Percentiles rank a stretch among this genome's conserved stretches.
Conservation (phyloP, 2,113 vertebrate species). For the Tragelaphus strepsiceros region DNA sequence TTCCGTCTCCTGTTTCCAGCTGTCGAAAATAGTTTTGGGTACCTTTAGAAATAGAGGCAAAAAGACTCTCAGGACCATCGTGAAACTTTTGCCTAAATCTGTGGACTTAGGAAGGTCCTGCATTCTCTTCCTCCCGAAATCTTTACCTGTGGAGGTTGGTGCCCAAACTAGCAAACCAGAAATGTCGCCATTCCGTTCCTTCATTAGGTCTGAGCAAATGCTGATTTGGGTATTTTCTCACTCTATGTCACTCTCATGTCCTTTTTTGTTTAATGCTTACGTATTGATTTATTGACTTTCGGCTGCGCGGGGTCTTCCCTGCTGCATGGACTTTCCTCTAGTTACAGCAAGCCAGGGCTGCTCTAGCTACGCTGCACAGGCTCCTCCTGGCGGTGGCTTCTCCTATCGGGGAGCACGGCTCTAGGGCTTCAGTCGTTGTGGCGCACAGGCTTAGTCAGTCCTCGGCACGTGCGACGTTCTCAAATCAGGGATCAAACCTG, state of each 20-base stretch:
- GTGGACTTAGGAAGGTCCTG: not conserved
- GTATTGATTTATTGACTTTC: not conserved
- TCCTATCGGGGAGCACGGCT: accelerated
- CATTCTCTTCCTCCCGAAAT: not conserved
- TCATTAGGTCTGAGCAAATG: not conserved
- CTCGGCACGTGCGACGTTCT: accelerated
- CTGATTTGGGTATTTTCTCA: not conserved
- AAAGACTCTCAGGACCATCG: not conserved
- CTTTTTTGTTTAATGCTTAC: not conserved
- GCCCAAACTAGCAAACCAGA: not conserved
- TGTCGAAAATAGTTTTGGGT: not conserved
- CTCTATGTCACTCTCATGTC: not conserved
- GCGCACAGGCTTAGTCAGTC: not conserved
- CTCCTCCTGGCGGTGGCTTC: not conserved
- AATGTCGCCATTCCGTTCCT: not conserved
- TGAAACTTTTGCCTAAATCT: not conserved
- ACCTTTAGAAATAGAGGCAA: not conserved
- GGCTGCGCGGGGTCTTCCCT: not conserved
- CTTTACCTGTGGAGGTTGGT: not conserved
- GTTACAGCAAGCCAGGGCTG: not conserved
- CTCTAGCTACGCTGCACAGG: not conserved
- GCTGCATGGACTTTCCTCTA: not conserved
- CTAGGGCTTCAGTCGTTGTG: not conserved
- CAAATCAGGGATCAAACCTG: not conserved
- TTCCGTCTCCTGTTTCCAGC: not conserved